A percentile compares a stretch with the other conserved stretches of the same genome.
Evolutionary conservation across 1,140 invertebrate species (phyloP).

Genomic region (Macrotrachela quadricornifera): DNA sequence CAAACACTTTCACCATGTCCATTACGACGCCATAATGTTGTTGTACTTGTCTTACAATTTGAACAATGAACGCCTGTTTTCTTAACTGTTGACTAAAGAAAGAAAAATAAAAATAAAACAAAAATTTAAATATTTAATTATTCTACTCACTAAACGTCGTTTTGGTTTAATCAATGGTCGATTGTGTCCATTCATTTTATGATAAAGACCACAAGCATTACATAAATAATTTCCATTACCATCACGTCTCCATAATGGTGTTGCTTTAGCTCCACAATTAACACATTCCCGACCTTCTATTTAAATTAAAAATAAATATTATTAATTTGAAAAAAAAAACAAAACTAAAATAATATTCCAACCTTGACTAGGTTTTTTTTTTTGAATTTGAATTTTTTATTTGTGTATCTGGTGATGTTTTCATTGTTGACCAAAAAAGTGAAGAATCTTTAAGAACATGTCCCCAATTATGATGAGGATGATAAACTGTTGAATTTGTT

Average conservation of each 20-base stretch:
- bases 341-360: too few relatives aligned
- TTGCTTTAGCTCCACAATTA: slow-evolving; percentile 83
- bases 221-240: slow-evolving; percentile 91
- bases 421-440: too few relatives aligned
- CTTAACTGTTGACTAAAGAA: slow-evolving; percentile 12
- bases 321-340: too few relatives aligned
- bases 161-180: slow-evolving; percentile 46
- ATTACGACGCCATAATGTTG: slow-evolving; percentile 84
- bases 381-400: not conserved
- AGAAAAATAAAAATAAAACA: not conserved
- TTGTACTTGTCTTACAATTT: slow-evolving; percentile 46
- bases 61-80: slow-evolving; percentile 7
- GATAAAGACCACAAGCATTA: slow-evolving; percentile 58
- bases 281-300: slow-evolving; percentile 50
- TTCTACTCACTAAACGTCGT: slow-evolving; percentile 33
- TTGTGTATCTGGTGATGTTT: too few relatives aligned
- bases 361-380: not conserved
- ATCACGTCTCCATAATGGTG: slow-evolving; percentile 84
- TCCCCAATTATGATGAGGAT: not conserved
- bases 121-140: slow-evolving; percentile 5
- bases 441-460: too few relatives aligned
- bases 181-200: slow-evolving; percentile 49
- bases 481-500: not conserved
- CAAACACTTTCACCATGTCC: slow-evolving; percentile 88
- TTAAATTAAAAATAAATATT: too few relatives aligned